Conservation (phyloP, 2,797 vertebrate species). For the Cossypha polioptera region DNA sequence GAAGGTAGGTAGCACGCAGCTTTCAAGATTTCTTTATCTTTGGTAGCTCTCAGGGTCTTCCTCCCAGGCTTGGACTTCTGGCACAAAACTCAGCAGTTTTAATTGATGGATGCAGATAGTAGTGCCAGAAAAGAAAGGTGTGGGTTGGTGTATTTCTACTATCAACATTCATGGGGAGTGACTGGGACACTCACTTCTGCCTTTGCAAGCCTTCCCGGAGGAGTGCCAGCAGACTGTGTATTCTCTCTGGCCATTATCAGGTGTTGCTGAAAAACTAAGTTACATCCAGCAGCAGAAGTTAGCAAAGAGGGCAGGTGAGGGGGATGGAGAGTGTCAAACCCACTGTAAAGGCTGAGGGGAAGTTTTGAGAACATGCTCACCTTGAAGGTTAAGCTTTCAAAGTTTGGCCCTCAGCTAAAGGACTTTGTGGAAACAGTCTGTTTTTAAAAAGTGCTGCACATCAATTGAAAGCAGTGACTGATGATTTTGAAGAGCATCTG, state of each 20-base stretch:
- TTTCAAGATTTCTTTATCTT: conserved; percentile 10
- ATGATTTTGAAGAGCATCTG: neutral
- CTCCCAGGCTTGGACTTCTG: neutral
- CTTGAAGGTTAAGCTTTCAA: neutral
- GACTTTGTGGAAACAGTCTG: neutral
- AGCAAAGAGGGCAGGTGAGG: neutral
- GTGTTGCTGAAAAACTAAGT: neutral
- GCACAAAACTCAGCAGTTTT: neutral
- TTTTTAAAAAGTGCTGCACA: neutral
- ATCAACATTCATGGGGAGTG: neutral
- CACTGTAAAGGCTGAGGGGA: neutral
- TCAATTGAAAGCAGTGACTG: neutral
- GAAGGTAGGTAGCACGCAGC: neutral
- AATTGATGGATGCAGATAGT: neutral
- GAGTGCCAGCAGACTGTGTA: neutral
- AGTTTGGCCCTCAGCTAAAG: neutral
- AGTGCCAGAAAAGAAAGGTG: neutral
- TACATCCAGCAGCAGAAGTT: neutral
- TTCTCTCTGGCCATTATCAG: neutral
- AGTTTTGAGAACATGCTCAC: neutral
- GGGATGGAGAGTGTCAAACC: neutral
- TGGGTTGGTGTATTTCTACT: neutral
- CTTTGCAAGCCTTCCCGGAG: neutral
- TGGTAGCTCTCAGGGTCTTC: neutral
- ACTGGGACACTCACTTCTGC: neutral